A percentile compares a stretch with the other conserved stretches of the same genome.
Conservation (phyloP, 2,113 vertebrate species). For the Promerops cafer region DNA sequence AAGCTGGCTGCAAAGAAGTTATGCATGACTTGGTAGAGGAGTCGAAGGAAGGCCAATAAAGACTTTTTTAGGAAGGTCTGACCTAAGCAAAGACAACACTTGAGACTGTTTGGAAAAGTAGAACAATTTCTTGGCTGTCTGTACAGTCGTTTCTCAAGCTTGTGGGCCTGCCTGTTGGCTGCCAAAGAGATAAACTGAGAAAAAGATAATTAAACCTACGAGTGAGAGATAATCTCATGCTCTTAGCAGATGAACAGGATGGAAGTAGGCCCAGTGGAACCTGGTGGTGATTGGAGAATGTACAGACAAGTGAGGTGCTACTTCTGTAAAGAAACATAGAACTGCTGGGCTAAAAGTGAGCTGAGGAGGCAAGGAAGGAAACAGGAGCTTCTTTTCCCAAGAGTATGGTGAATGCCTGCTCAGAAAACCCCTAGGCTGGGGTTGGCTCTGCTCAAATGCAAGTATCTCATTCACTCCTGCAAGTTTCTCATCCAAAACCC, state of each 20-base stretch:
- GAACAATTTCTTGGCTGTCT: neutral
- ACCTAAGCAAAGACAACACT: neutral
- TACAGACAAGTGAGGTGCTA: neutral
- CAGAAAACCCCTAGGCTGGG: neutral
- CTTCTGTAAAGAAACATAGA: neutral
- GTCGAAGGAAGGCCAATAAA: neutral
- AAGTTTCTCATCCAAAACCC: neutral
- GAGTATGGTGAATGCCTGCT: neutral
- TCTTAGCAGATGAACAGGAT: neutral
- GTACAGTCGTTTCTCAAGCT: neutral
- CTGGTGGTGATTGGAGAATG: neutral
- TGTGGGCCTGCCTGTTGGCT: neutral
- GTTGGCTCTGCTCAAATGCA: neutral
- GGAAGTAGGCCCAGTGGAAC: neutral
- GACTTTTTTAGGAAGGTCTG: neutral
- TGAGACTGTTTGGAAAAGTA: neutral
- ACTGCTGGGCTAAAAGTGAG: neutral
- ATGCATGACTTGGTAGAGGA: neutral
- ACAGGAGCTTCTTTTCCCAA: neutral
- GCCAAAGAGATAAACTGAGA: accelerated
- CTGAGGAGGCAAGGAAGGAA: neutral
- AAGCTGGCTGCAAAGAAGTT: neutral
- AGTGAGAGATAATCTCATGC: neutral
- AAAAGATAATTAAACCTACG: neutral
- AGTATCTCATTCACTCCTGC: neutral